Base-by-base conservation (phyloP, 2,113 vertebrate species). In the Monopterus albus region DNA sequence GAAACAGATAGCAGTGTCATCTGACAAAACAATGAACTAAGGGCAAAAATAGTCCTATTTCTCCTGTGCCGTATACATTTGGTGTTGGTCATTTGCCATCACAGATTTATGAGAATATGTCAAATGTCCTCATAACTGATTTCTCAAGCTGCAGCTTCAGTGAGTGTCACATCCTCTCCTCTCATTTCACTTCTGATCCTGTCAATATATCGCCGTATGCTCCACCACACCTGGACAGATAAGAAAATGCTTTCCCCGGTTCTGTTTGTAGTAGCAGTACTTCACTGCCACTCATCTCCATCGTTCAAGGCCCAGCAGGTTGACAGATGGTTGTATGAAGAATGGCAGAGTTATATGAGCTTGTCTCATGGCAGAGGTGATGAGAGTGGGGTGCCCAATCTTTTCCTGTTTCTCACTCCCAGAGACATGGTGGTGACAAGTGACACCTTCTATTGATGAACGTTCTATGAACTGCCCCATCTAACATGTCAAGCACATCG, bases 381-480 rank as follows among this genome's bases (percentile, higher is more conserved):
- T 51, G 75, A 49, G 57, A 57, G 38, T 18, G 52, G 57, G 53
- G 31, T 51, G 62, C 53, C 35, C 33, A 8, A 60, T 65, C 21
- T 52, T 64, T n/a, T 55, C 42, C 65, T 56, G 58, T 61, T 9
- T 61, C 57, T 49, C 62, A 35, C 21, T 69, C 35, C 20, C 59
- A 42, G 40, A 63, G 47, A 79, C 33, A 40, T 10, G 0, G 1
- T 2, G 29, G 20, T 63, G 75, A 83, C 79, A 82, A 65, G 66
- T 78, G 76, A 79, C 66, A 67, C 67, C 70, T 60, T 70, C 8
- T 69, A 71, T 89, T 82, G 87, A 89, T 88, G 69, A 58, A 75
- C 65, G 67, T 28, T 50, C 56, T 15, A 26, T 55, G 43, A 65
- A 67, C 39, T 55, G 66, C 72, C 66, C 64, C 55, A 59, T 85